phyloP scores from a whole-genome alignment of 2,113 vertebrate genomes.

The Meriones unguiculatus region DNA sequence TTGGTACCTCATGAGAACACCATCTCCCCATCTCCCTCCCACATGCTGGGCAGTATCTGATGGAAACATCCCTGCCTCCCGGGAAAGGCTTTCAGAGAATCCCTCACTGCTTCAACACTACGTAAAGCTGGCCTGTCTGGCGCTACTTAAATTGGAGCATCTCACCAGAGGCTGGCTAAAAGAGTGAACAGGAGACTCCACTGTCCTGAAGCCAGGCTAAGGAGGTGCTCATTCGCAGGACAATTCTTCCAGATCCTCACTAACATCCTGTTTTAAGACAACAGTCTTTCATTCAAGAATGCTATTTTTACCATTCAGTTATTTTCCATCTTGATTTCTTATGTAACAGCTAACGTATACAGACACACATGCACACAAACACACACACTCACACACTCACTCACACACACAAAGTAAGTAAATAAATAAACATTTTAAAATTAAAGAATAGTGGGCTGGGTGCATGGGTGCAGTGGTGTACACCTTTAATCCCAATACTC shows the following conservation, averaged over 20 bases:
- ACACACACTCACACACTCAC: too few relatives aligned
- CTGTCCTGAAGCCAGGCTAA: conserved; percentile 49
- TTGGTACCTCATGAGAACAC: conserved; percentile 32
- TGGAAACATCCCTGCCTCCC: conserved; percentile 40
- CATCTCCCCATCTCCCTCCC: conserved; percentile 27
- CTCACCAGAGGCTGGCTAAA: conserved; percentile 36
- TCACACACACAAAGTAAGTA: background rate
- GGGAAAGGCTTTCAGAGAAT: conserved; percentile 60
- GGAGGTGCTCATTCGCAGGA: conserved; percentile 17
- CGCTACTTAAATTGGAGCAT: conserved; percentile 60
- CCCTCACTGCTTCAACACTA: conserved; percentile 37
- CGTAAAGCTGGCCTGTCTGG: conserved; percentile 55
- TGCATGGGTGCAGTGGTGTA: too few relatives aligned
- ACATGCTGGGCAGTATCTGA: conserved; percentile 58
- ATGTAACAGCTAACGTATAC: background rate
- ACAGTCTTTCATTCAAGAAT: conserved; percentile 39
- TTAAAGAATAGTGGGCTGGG: too few relatives aligned
- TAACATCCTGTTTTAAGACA: conserved; percentile 29
- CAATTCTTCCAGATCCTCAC: conserved; percentile 16
- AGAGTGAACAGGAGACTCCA: conserved; percentile 15
- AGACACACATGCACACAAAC: background rate
- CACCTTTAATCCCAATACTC: too few relatives aligned
- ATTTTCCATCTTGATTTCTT: conserved; percentile 18
- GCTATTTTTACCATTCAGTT: conserved; percentile 42
- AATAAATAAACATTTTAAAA: background rate